Base-by-base conservation (phyloP, 2,888 invertebrate species). In the Brassicogethes aeneus region DNA sequence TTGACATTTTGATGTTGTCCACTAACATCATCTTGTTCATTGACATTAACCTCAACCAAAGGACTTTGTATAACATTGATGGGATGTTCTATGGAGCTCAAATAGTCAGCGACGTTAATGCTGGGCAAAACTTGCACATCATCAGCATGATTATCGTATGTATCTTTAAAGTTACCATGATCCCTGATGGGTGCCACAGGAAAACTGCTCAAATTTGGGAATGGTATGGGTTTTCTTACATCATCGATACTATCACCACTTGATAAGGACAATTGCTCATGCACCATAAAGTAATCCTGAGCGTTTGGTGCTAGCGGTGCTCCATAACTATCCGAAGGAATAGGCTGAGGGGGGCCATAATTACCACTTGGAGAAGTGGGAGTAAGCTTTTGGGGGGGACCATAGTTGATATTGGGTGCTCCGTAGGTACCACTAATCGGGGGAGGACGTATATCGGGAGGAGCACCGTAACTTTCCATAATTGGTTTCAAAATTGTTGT, bases 1-100 rank as follows among this genome's bases (percentile, higher is more conserved):
- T n/a, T n/a, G n/a, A n/a, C n/a, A 23, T 23, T 23, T 23, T 23
- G 23, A 23, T 5, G 23, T 23, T 7, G 10, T 7, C 5, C 5
- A 7, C 10, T 10, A 10, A 7, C 10, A 5, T 7, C 5, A 10
- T 23, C 23, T 39, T 52, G 46, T 39, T 56, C 45, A 32, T 50
- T 56, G 3, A 67, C 58, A 38, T 73, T 71, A 32, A 81, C 66
- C 54, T 82, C 82, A 40, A 80, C 71, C n/a, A 80, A 56, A 13
- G 82, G 80, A 12, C 87, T 78, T 53, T 84, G 79, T 42, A 84
- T 75, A 39, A 79, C 73, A 49, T 81, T 80, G 32, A 82, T 74
- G 7, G 85, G 82, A 62, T 84, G 82, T 51, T 84, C 82, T 32
- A 85, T 71, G 1, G 82, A 80, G 32, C 83, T 79, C 1, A 82